Evolutionary conservation across 2,797 vertebrate genomes (phyloP).

Genomic region (Notolabrus celidotus): DNA sequence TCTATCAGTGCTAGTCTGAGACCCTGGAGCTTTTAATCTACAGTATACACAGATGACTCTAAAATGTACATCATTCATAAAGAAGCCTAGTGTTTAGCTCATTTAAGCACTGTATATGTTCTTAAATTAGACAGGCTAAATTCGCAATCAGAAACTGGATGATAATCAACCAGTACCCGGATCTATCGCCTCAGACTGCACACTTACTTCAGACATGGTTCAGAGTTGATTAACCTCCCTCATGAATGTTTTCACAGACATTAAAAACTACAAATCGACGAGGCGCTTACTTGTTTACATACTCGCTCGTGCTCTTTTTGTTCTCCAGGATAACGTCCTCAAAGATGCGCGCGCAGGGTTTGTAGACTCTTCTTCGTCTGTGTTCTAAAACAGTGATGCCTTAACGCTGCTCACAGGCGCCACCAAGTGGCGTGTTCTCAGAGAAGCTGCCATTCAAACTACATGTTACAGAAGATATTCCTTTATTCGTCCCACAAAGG

Average conservation of each 20-base stretch:
- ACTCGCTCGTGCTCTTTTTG: neutral
- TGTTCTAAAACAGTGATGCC: fast-evolving
- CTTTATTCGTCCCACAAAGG: too few species aligned
- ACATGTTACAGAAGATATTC: too few species aligned
- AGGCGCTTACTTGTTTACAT: conserved; percentile 22
- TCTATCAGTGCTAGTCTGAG: neutral
- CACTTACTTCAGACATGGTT: conserved; percentile 38
- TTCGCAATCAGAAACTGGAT: neutral
- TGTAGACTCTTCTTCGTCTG: conserved; percentile 1
- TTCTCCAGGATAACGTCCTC: neutral
- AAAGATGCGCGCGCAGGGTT: conserved; percentile 2
- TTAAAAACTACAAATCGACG: neutral
- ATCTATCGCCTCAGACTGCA: too few species aligned
- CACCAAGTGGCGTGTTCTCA: too few species aligned
- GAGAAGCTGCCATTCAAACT: too few species aligned
- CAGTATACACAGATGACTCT: neutral
- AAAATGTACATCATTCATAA: too few species aligned
- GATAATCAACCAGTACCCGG: too few species aligned
- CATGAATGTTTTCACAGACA: neutral
- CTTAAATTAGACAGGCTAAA: neutral
- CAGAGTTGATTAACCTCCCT: neutral
- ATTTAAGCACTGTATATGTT: neutral
- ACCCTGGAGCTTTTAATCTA: too few species aligned
- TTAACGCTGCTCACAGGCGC: conserved; percentile 34
- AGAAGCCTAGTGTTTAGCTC: neutral